Evolutionary conservation across 2,888 invertebrate genomes (phyloP), one percentile per base, ranked within the genome.

Genomic region (Aporophyla lueneburgensis): DNA sequence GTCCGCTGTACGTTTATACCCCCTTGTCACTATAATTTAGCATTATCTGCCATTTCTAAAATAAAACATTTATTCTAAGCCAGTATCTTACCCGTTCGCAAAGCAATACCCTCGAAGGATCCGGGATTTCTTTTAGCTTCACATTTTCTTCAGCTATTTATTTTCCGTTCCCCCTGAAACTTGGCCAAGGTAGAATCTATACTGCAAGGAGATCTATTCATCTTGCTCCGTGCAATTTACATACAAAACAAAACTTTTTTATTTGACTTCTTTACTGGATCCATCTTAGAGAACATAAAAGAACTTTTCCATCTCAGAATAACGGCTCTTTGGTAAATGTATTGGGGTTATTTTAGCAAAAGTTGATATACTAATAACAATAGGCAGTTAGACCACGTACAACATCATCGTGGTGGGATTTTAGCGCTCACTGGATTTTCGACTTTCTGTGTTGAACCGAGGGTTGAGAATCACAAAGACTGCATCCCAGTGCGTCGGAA

Each of bases 171-270:
- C 49, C 71, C 73, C 53, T 71, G 51, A 80, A 81, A 81, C 81
- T 76, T 80, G 65, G 56, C 21, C 49, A 63, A 83, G 63, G 84
- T 71, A 73, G 61, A 71, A 81, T 71, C 61, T 76, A 71, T 59
- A 59, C 76, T 81, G 85, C 76, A 76, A 81, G 70, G 14, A 70
- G 72, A 73, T 84, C 83, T 71, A 81, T 83, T 84, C 85, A 83
- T 84, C 85, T 76, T 70, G 59, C 67, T 73, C 24, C 49, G 58
- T 83, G 81, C 72, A 74, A 83, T 83, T 83, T 83, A 81, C 81
- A 75, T 51, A 62, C 75, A 63, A 71, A 71, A 84, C 73, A 71
- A 84, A n/a, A 74, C 68, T 76, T 84, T 79, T 81, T 76, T 74
- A 78, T 69, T 71, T 14, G 53, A 49, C n/a, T 70, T 80, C 53